Conservation (phyloP, 1,140 invertebrate genomes). For the Antheraea mylitta region DNA sequence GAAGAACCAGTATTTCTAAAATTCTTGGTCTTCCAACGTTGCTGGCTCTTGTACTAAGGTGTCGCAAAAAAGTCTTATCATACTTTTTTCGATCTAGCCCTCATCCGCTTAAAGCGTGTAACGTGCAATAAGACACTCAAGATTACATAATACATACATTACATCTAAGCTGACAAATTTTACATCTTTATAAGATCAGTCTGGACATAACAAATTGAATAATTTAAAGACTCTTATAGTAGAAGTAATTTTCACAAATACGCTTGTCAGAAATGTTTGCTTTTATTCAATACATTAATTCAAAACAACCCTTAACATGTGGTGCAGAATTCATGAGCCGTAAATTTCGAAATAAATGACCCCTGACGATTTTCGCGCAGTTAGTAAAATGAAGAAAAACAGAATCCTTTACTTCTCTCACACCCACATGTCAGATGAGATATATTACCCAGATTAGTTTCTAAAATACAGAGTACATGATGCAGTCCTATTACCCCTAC, state of each 20-base stretch:
- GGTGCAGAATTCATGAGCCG: slow-evolving; percentile 51
- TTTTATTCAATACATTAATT: slow-evolving; percentile 7
- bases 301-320: slow-evolving; percentile 51
- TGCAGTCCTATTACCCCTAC: slow-evolving; percentile 19
- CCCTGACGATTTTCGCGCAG: slow-evolving; percentile 64
- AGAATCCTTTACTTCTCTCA: slow-evolving; percentile 28
- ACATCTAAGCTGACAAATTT: too few relatives aligned
- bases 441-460: slow-evolving; percentile 33
- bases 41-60: too few relatives aligned
- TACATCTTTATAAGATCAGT: too few relatives aligned
- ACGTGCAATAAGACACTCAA: too few relatives aligned
- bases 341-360: slow-evolving; percentile 63
- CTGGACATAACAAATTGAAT: too few relatives aligned
- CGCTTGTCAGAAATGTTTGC: not conserved
- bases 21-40: too few relatives aligned
- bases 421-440: slow-evolving; percentile 28
- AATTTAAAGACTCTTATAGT: not conserved
- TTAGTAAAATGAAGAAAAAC: slow-evolving; percentile 59
- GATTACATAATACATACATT: too few relatives aligned
- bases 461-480: slow-evolving; percentile 30
- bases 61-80: too few relatives aligned
- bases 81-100: too few relatives aligned
- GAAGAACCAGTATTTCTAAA: too few relatives aligned
- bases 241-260: not conserved
- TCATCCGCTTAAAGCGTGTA: too few relatives aligned